These are phyloP conservation scores for Epizoanthus rinbou DNA, from an alignment of 92 coral and sea anemone species.

Conservation along the genomic window DNA sequence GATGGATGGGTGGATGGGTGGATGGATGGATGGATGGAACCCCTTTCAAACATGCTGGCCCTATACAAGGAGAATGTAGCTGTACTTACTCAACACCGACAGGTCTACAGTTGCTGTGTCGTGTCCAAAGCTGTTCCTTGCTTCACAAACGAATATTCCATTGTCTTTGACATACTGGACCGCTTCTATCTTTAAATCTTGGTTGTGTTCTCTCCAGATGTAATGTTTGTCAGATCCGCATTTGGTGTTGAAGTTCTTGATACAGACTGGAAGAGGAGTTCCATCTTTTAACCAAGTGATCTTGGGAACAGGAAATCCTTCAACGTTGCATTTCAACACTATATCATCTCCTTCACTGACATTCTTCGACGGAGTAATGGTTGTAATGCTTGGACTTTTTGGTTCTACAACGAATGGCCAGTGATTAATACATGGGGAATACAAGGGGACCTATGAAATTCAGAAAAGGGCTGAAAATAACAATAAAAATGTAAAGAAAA, in stretches of 20 bases:
- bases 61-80: too few species aligned
- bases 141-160: slow-evolving; percentile 14
- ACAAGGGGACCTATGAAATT: too few species aligned
- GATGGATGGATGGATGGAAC: too few species aligned
- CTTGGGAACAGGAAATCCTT: slow-evolving; percentile 25
- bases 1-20: too few species aligned
- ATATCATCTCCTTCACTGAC: neutral
- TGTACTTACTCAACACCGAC: slow-evolving; percentile 28
- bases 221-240: slow-evolving; percentile 7
- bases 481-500: neutral
- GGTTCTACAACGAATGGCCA: neutral
- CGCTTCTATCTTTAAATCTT: slow-evolving; percentile 10
- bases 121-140: slow-evolving; percentile 12
- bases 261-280: slow-evolving; percentile 10
- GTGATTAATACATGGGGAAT: too few species aligned
- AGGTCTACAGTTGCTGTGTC: slow-evolving; percentile 11
- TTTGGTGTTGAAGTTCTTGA: neutral
- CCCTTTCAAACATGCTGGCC: too few species aligned
- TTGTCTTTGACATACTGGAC: slow-evolving; percentile 3
- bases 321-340: neutral
- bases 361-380: slow-evolving; percentile 14
- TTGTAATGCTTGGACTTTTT: neutral
- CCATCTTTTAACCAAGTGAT: slow-evolving; percentile 37
- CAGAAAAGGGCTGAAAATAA: neutral
- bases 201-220: slow-evolving; percentile 25